Percentiles rank a stretch among this genome's conserved stretches.
phyloP scores from a whole-genome alignment of 1,140 invertebrate species.

The Dreissena rostriformis region DNA sequence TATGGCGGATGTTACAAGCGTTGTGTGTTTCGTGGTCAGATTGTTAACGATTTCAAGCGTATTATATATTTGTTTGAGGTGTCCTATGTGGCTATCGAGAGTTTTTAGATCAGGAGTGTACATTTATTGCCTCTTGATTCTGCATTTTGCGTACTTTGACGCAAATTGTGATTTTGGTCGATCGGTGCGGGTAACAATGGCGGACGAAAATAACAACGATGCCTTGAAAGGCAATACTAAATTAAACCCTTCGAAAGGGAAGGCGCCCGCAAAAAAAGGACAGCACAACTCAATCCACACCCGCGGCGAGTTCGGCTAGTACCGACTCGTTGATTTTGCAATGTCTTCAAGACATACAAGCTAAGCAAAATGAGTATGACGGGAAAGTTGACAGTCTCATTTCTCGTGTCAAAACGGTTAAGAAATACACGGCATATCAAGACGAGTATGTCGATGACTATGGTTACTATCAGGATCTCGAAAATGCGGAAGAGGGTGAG shows the following conservation, averaged over 20 bases:
- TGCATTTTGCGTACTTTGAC: no score
- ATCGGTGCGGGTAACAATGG: no score
- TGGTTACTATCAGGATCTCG: neutral
- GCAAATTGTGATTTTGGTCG: no score
- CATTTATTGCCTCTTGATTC: no score
- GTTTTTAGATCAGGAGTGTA: no score
- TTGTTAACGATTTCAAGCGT: no score
- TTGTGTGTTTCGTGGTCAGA: no score
- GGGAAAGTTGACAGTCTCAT: neutral
- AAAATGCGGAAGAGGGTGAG: neutral
- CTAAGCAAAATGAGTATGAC: neutral
- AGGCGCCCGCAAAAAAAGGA: neutral
- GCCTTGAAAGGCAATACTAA: no score
- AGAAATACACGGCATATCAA: neutral
- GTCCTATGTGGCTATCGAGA: no score
- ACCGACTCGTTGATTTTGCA: neutral
- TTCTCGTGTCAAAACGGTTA: neutral
- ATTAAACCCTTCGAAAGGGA: constrained; percentile 4
- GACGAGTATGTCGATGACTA: constrained; percentile 1
- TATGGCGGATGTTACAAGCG: no score
- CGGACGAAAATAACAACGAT: no score
- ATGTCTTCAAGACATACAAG: neutral
- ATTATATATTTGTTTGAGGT: no score
- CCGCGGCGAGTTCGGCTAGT: neutral
- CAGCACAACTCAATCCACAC: neutral